These are phyloP conservation scores for Psophia crepitans DNA, from an alignment of 2,113 vertebrate genomes.

Conservation along the genomic window DNA sequence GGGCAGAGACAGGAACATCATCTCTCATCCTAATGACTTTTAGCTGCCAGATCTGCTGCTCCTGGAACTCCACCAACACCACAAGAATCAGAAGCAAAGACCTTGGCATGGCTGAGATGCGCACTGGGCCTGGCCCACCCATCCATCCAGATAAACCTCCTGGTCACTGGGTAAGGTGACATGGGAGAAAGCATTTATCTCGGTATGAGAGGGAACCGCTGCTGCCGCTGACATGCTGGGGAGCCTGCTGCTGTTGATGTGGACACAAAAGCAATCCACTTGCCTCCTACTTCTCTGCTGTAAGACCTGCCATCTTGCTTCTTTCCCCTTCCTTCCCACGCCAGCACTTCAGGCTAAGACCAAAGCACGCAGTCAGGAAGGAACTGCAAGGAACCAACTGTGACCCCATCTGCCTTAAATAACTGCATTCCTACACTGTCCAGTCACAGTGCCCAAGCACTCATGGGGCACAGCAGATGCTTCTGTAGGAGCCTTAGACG, in stretches of 20 bases:
- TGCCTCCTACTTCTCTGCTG: background rate
- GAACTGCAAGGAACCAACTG: background rate
- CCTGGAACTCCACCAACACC: background rate
- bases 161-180: background rate
- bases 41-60: background rate
- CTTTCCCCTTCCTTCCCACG: background rate
- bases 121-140: background rate
- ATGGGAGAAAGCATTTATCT: background rate
- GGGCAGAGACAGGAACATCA: background rate
- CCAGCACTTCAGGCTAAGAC: background rate
- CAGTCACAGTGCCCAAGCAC: background rate
- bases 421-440: background rate
- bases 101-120: background rate
- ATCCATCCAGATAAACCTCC: fast-evolving
- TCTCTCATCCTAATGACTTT: background rate
- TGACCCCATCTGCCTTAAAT: background rate
- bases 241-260: background rate
- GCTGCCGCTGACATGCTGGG: background rate
- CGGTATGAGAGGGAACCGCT: background rate
- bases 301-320: background rate
- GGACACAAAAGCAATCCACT: background rate
- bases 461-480: background rate
- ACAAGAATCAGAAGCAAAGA: background rate
- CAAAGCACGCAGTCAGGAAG: background rate
- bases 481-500: background rate